These are phyloP conservation scores for Ganaspis brasiliensis DNA, from an alignment of 2,888 invertebrate genomes.

Conservation along the genomic window DNA sequence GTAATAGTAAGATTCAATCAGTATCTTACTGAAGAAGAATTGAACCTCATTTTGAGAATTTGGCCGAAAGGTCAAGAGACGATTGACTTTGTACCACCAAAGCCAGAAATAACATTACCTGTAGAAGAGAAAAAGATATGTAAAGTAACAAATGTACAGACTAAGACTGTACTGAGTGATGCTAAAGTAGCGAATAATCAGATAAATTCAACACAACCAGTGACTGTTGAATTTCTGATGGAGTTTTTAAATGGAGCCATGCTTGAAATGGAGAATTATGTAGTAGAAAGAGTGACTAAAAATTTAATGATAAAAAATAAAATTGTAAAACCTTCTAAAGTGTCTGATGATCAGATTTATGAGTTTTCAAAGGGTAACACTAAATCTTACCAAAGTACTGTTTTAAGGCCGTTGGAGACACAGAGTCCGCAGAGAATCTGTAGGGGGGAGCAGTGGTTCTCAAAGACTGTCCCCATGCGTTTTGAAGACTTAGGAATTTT, in stretches of 20 bases:
- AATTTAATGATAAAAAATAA: not conserved
- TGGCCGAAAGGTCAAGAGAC: not conserved
- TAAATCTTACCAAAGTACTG: not conserved
- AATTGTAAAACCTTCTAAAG: not conserved
- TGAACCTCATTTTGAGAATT: not conserved
- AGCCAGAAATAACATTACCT: not conserved
- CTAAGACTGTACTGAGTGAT: not conserved
- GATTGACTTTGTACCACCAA: slow-evolving; percentile 13
- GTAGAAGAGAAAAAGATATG: not conserved
- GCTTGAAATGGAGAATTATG: not conserved
- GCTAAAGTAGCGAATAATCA: not conserved
- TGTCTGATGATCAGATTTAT: not conserved
- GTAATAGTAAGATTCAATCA: not conserved
- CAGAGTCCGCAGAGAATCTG: too few species aligned
- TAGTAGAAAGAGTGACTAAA: not conserved
- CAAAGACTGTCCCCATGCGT: too few species aligned
- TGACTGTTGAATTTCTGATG: not conserved
- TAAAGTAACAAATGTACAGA: not conserved
- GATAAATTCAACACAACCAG: not conserved
- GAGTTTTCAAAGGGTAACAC: not conserved
- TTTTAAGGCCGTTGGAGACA: too few species aligned
- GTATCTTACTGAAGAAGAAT: not conserved
- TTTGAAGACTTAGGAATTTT: too few species aligned
- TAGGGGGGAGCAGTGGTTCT: too few species aligned
- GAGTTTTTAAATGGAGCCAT: not conserved